Base-by-base conservation (phyloP, 2,797 vertebrate species). In the Hippocampus kuda region DNA sequence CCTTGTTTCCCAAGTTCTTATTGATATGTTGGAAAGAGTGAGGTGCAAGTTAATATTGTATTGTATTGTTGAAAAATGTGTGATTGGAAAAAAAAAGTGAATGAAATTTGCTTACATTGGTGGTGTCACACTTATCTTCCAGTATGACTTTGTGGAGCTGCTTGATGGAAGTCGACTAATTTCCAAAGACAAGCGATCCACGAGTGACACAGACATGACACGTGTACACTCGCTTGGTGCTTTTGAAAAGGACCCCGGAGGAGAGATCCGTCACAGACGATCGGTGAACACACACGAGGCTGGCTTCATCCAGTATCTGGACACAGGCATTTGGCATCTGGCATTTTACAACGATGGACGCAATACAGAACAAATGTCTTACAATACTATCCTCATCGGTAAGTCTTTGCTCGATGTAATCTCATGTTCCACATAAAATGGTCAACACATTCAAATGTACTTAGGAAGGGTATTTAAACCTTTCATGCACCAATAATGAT, bases 111-210 rank as follows among this genome's bases (percentile, higher is more conserved):
- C 44, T 46, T 38, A 38, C 34, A 38, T 38, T 38, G 7, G 34
- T 38, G 7, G 34, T 38, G 34, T 38, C 41, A 2, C 66, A 26
- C 62, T 22, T 70, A 6, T 70, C 56, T 72, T 78, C 30, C 89
- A 99, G 97, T 98, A 99, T 0, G 96, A 98, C 83, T 99, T 99
- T 64, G 97, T 99, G 74, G 96, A 98, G 83, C 90, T 99, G 48
- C 85, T 99, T 81, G 97, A 99, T 1, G 96, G 96, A 49, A 98
- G 95, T 85, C 91, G 96, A 24, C 85, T 99, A 78, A 95, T 98
- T 64, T 90, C 94, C 0, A 93, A 94, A 89, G 96, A 98, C 80
- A 97, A 97, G 75, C 91, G 93, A 57, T 93, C 93, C 7, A 88
- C 95, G 12, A 77, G 81, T 34, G 87, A 87, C 34, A 1, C 1